A percentile compares a stretch with the other conserved stretches of the same genome.
Conservation (phyloP, 2,113 vertebrate species). For the Neodon shergylaensis region DNA sequence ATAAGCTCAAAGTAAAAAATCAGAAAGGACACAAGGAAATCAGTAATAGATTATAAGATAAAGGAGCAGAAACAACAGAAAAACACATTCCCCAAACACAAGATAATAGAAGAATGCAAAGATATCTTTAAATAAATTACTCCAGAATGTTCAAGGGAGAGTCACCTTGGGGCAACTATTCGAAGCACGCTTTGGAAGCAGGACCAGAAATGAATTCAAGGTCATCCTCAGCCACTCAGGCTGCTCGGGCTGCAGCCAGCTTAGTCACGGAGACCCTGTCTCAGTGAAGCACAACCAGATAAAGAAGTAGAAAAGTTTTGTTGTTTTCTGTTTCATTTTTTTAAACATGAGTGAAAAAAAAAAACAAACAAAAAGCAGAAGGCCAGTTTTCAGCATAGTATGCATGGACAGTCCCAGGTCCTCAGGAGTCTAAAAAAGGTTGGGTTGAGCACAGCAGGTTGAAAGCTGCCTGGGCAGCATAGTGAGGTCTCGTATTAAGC, state of each 20-base stretch:
- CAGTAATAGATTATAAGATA: neutral
- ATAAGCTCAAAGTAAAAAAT: conserved; percentile 12
- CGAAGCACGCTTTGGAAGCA: neutral
- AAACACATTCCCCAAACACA: neutral
- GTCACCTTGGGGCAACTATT: neutral
- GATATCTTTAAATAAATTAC: conserved; percentile 35
- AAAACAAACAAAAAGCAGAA: neutral
- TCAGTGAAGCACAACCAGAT: neutral
- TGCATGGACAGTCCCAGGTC: neutral
- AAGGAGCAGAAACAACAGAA: neutral
- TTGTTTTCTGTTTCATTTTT: neutral
- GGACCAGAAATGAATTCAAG: neutral
- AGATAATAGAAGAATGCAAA: conserved; percentile 35
- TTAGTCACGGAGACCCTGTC: neutral
- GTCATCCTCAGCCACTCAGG: neutral
- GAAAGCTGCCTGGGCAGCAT: neutral
- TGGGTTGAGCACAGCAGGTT: neutral
- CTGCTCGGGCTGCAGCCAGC: neutral
- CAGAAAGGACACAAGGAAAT: neutral
- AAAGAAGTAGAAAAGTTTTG: neutral
- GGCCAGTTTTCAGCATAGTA: neutral
- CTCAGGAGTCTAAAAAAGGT: neutral
- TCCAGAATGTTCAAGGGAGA: conserved; percentile 6
- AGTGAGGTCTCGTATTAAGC: neutral
- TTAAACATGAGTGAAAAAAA: neutral